Evolutionary conservation across 2,113 vertebrate genomes (phyloP), one percentile per base, ranked within the genome.

Genomic region (Brachyhypopomus gauderio): DNA sequence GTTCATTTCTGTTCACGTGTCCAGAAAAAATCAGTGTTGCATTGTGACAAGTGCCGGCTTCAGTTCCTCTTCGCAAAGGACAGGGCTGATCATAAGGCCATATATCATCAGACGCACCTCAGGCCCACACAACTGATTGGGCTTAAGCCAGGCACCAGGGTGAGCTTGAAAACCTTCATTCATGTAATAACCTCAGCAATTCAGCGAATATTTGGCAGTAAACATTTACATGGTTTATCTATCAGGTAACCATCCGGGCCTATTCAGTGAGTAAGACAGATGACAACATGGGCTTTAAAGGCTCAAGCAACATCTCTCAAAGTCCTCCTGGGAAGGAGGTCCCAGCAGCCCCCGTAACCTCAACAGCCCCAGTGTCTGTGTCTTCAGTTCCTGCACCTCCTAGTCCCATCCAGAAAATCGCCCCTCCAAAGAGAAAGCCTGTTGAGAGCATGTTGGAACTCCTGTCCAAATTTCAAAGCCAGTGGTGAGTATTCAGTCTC

Each of bases 121-220:
- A 97, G 91, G 73, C 97, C 97, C n/a, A 90, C 93, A 3, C 95
- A 97, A 17, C 90, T 98, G 3, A 92, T 94, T 9, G 96, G 96
- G 3, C 90, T 99, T 80, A 95, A 92, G 56, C 94, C 96, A 36
- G 96, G 97, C 59, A 98, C 97, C 73, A 98, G 94, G 96, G 97
- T 98, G 84, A 85, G 36, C 25, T 0, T 70, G 16, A 70, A 34
- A 9, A 3, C 41, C 41, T 41, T 41, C 3, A 2, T 41, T 41
- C 7, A 38, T 38, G 38, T 41, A 2, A 41, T 41, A 41, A 41
- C 41, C 9, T 41, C 41, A 41, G 5, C 5, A 6, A 41, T 41
- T 52, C 45, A 52, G 45, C 45, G 14, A 52, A 12, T 3, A 30
- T 52, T 52, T 14, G 14, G 45, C 45, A 14, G 45, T 52, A 52